Base-by-base conservation (phyloP, 2,113 vertebrate genomes). In the Puntigrus tetrazona region DNA sequence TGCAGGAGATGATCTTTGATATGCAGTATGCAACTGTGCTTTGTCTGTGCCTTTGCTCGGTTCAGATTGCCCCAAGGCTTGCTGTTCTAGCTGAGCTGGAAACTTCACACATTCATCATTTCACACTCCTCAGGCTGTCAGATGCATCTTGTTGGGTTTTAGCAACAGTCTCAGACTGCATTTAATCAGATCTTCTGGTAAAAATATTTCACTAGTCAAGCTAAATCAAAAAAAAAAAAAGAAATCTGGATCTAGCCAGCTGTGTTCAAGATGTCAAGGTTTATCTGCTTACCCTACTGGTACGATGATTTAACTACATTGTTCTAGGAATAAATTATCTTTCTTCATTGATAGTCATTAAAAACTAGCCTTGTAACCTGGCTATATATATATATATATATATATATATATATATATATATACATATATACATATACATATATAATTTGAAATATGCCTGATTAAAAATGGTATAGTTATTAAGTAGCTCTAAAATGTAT, bases 41-140 rank as follows among this genome's bases (percentile, higher is more conserved):
- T 43, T 80, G 84, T 59, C 72, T 85, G 45, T 41, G 16, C 1
- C 63, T 73, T 67, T 61, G n/a, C 50, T 77, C 55, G 13, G 61
- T 81, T 87, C 86, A 70, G 70, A 78, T 31, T 41, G 41, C 78
- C 63, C 61, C 50, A 20, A 77, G 36, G 57, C 34, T 80, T 43
- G 72, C 61, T 57, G 50, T 70, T 52, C 65, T 36, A 22, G 74
- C 73, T 36, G 36, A 27, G 43, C 63, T n/a, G 7, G 55, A 45
- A 63, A 41, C 74, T 82, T 78, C 31, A 63, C 65, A 57, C 78
- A 61, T 43, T 73, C 74, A 85, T 82, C 41, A 52, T 82, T 78
- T 78, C 34, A 38, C 50, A 55, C 45, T 67, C 22, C 13, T 76
- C 50, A 69, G 55, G 29, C 59, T 43, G 50, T 70, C 75, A 59